Base-by-base conservation (phyloP, 2,888 invertebrate genomes). In the Carabus problematicus region DNA sequence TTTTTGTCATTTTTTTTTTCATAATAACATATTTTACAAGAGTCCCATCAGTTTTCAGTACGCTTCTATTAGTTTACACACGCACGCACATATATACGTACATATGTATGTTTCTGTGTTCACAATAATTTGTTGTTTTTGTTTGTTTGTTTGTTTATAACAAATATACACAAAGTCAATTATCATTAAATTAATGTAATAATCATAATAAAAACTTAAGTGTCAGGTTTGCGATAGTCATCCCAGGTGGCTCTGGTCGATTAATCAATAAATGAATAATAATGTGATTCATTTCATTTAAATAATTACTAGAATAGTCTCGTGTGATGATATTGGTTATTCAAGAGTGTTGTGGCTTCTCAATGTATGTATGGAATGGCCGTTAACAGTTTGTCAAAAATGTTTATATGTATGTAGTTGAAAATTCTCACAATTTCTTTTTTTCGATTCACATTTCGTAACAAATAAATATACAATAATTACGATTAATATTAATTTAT, bases 161-260 rank as follows among this genome's bases (percentile, higher is more conserved):
- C 64, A 71, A 29, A 70, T 64, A 63, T 71, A 68, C 63, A 69
- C 29, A 29, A 29, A 58, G 69, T 69, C 69, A 69, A 69, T n/a
- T n/a, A n/a, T 68, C 63, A 61, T 59, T 68, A 68, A 60, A 29
- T 29, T 29, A 29, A 29, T 29, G 6, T 6, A 52, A 16, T 68
- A 71, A 66, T 68, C 63, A 68, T 59, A 71, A 63, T 42, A 54
- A 42, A 58, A 66, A 60, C 49, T 45, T 68, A 62, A 56, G 58
- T 71, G 58, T 71, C 71, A 71, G 71, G 71, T 70, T 56, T 69
- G 54, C 66, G 56, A 71, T 66, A 71, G 54, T 63, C 62, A 70
- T 71, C 71, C 71, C 71, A 71, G 62, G 71, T 63, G 64, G 71
- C 66, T 69, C 61, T n/a, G n/a, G n/a, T n/a, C n/a, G n/a, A n/a